Conservation (phyloP, 2,888 invertebrate species). For the Empis livida region DNA sequence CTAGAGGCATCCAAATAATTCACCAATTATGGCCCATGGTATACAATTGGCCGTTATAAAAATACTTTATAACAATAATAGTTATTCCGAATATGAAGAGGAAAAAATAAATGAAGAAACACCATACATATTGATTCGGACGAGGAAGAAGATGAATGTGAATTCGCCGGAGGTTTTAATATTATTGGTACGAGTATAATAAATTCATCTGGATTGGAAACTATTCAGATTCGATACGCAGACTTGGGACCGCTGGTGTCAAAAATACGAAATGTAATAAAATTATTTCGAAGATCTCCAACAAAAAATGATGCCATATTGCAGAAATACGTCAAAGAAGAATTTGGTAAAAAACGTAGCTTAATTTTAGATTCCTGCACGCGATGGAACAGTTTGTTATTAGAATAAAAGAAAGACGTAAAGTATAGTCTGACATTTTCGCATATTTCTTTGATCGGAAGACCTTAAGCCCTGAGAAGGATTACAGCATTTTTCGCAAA, state of each 20-base stretch:
- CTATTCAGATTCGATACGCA: neutral
- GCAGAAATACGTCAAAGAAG: conserved; percentile 6
- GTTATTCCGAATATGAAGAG: neutral
- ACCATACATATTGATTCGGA: neutral
- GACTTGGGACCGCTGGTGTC: neutral
- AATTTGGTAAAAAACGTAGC: conserved; percentile 7
- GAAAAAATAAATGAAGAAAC: neutral
- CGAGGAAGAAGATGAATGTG: neutral
- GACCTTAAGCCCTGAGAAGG: neutral
- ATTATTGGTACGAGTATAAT: neutral
- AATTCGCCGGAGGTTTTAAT: neutral
- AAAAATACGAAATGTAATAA: neutral
- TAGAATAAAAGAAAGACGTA: neutral
- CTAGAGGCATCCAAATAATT: neutral
- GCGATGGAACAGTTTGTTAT: conserved; percentile 9
- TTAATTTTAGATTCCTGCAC: conserved; percentile 10
- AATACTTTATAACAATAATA: neutral
- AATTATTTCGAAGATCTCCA: neutral
- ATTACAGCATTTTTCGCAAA: neutral
- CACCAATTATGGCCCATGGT: neutral
- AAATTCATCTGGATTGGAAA: neutral
- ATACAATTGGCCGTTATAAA: neutral
- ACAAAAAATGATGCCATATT: conserved; percentile 6
- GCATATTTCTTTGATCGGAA: no score
- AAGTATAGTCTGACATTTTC: no score